phyloP scores from a whole-genome alignment of 2,888 invertebrate genomes.

The Thyatira batis region DNA sequence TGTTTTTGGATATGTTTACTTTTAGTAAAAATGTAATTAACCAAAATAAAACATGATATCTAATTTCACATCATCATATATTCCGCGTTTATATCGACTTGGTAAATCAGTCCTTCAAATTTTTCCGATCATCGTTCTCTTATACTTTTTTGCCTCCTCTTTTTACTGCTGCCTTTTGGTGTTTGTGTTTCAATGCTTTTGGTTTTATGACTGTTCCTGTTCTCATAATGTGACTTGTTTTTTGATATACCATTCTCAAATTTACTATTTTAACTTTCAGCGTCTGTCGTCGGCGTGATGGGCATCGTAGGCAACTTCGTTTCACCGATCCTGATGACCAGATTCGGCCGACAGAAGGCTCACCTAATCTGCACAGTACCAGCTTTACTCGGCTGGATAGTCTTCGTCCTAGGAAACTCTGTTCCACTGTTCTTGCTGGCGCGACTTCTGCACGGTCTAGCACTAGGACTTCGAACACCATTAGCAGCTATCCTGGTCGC shows the following conservation, averaged over 20 bases:
- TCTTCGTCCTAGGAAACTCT: conserved; percentile 66
- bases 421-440: conserved; percentile 69
- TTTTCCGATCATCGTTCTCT: no score
- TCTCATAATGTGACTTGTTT: no score
- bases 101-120: no score
- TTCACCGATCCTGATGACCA: conserved; percentile 80
- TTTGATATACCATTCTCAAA: not conserved
- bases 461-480: conserved; percentile 80
- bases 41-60: no score
- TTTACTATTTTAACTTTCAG: conserved; percentile 45
- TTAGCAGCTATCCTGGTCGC: conserved; percentile 81
- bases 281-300: conserved; percentile 72
- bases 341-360: conserved; percentile 81
- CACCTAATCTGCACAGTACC: conserved; percentile 76
- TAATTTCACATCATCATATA: no score
- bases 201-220: no score
- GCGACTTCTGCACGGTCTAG: conserved; percentile 73
- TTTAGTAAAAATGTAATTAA: no score
- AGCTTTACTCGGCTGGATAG: conserved; percentile 77
- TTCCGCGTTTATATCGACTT: no score
- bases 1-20: no score
- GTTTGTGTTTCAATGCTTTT: no score
- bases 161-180: no score
- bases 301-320: conserved; percentile 76
- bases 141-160: no score